phyloP scores from a whole-genome alignment of 2,888 invertebrate genomes.

The Chydorus sphaericus region DNA sequence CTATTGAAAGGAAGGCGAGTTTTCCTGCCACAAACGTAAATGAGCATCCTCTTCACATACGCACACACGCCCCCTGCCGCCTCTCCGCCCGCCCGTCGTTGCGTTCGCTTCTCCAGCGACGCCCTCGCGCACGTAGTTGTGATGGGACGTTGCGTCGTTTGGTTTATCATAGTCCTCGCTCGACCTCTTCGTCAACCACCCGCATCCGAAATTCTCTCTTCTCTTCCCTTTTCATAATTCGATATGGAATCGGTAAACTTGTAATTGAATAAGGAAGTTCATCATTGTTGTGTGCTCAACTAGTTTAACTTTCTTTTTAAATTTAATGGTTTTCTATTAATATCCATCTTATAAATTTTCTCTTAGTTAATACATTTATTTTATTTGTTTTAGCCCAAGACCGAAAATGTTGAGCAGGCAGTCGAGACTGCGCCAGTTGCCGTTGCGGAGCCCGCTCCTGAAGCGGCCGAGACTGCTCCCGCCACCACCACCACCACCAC shows the following conservation, averaged over 20 bases:
- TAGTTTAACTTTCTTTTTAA: not conserved
- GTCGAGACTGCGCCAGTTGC: not conserved
- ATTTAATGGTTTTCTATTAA: not conserved
- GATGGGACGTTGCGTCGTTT: no score
- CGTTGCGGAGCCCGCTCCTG: not conserved
- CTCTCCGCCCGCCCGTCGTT: not conserved
- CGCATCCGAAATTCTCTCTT: not conserved
- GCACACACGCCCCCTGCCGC: not conserved
- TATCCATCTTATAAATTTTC: not conserved
- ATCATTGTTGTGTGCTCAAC: no score
- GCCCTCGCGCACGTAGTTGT: no score
- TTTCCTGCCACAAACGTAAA: not conserved
- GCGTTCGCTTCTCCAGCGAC: no score
- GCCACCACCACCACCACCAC: not conserved
- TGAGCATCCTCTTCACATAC: not conserved
- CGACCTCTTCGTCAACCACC: not conserved
- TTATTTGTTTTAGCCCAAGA: not conserved
- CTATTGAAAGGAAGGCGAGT: not conserved
- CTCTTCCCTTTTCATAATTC: not conserved
- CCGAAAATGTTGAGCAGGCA: not conserved
- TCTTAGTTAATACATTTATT: not conserved
- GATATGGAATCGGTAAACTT: conserved; percentile 1
- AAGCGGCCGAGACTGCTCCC: not conserved
- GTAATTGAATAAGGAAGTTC: no score
- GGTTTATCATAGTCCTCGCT: not conserved